Evolutionary conservation across 2,888 invertebrate genomes (phyloP).

Genomic region (Gerosis bhagava): DNA sequence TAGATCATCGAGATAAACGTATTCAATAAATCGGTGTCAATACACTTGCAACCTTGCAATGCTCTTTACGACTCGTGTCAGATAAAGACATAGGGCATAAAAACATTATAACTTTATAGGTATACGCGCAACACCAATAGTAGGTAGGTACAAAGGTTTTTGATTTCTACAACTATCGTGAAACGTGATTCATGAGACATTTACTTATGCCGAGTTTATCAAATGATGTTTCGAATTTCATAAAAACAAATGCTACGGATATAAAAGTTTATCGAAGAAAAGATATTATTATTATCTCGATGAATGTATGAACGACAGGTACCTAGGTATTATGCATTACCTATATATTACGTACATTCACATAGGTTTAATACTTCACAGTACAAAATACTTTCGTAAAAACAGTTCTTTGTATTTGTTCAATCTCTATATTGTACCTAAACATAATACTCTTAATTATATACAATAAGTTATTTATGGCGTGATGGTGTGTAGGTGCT

Average conservation of each 20-base stretch:
- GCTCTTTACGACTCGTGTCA: slow-evolving; percentile 75
- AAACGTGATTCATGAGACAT: slow-evolving; percentile 20
- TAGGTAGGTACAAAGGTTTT: slow-evolving; percentile 26
- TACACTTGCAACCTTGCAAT: slow-evolving; percentile 79
- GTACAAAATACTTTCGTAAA: too few species aligned
- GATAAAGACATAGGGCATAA: slow-evolving; percentile 77
- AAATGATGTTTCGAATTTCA: slow-evolving; percentile 22
- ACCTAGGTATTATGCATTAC: slow-evolving; percentile 15
- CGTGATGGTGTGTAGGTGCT: neutral
- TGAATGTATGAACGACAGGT: slow-evolving; percentile 17
- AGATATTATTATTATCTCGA: slow-evolving; percentile 22
- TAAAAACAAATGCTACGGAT: slow-evolving; percentile 19
- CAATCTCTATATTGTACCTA: too few species aligned
- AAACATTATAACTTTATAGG: slow-evolving; percentile 66
- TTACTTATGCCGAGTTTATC: slow-evolving; percentile 13
- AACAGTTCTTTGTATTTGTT: too few species aligned
- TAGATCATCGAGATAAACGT: slow-evolving; percentile 69
- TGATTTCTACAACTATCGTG: slow-evolving; percentile 22
- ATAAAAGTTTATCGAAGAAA: slow-evolving; percentile 20
- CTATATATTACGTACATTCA: too few species aligned
- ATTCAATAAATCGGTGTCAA: slow-evolving; percentile 76
- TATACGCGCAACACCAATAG: slow-evolving; percentile 44
- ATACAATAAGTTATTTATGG: neutral
- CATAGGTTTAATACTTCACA: too few species aligned
- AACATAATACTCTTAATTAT: neutral